These are phyloP conservation scores for Zaprionus bogoriensis DNA, from an alignment of 2,888 invertebrate genomes.

Conservation along the genomic window DNA sequence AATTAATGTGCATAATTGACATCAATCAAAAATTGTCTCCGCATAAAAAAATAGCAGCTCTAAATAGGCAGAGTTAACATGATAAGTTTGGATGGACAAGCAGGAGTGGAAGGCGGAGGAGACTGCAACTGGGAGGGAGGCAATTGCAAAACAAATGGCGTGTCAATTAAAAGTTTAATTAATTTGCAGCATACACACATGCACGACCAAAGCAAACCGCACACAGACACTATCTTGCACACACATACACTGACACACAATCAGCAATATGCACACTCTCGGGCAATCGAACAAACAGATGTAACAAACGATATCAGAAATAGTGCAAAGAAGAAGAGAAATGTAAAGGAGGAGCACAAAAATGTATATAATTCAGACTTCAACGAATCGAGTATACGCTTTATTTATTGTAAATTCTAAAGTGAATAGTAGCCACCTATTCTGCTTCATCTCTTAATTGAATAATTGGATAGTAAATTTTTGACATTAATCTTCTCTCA, in stretches of 20 bases:
- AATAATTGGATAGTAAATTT: too few species aligned
- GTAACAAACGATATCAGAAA: constrained; percentile 14
- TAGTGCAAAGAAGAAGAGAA: not conserved
- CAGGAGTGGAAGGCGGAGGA: not conserved
- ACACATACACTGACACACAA: constrained; percentile 11
- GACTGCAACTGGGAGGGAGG: not conserved
- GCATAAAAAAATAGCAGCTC: constrained; percentile 3
- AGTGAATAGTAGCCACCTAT: too few species aligned
- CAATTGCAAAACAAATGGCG: constrained; percentile 50
- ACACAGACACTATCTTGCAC: constrained; percentile 1
- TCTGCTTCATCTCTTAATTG: too few species aligned
- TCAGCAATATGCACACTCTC: constrained; percentile 7
- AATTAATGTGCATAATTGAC: constrained; percentile 42
- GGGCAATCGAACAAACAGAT: constrained; percentile 43
- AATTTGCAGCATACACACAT: constrained; percentile 46
- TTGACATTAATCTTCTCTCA: too few species aligned
- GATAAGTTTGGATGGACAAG: too few species aligned
- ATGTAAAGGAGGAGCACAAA: not conserved
- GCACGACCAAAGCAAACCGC: constrained; percentile 11
- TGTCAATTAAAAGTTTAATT: constrained; percentile 73
- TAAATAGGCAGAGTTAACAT: constrained; percentile 5
- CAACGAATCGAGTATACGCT: not conserved
- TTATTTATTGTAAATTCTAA: not conserved
- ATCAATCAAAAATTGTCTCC: constrained; percentile 30
- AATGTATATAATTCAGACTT: not conserved